Base-by-base conservation (phyloP, 2,888 invertebrate species). In the Neria commutata region DNA sequence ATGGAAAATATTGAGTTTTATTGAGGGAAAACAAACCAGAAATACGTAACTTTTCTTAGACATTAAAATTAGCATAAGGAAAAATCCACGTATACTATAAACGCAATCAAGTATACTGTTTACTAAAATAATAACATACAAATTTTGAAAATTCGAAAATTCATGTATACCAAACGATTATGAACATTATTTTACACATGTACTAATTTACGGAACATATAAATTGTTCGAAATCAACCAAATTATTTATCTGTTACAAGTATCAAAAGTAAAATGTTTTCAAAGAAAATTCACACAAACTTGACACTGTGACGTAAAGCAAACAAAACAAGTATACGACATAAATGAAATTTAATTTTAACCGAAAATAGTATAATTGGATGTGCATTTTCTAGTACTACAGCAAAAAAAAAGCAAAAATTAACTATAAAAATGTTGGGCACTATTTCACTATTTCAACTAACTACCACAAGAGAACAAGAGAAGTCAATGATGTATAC, bases 311-410 rank as follows among this genome's bases (percentile, higher is more conserved):
- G 14, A 10, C 2, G 23, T 16, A 50, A 50, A 57, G 61, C 62
- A 60, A 65, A 57, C 47, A 42, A 60, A 59, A 62, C 52, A 66
- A 65, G 67, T 66, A 68, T 66, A 68, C 65, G 61, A 68, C 51
- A 58, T 58, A 59, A 63, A 65, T 66, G 60, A 56, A 66, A 64
- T 66, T 66, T 61, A 56, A 59, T 64, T 63, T 64, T n/a, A n/a
- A n/a, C n/a, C n/a, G n/a, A n/a, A n/a, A n/a, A n/a, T n/a, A n/a
- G n/a, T n/a, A n/a, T n/a, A n/a, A n/a, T n/a, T n/a, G n/a, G n/a
- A n/a, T n/a, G n/a, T n/a, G n/a, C n/a, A n/a, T n/a, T n/a, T n/a
- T n/a, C n/a, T n/a, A n/a, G n/a, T n/a, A n/a, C n/a, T n/a, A n/a
- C n/a, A n/a, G n/a, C n/a, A n/a, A n/a, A n/a, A n/a, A n/a, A n/a